Evolutionary conservation across 2,888 invertebrate genomes (phyloP).

Genomic region (Nemapogon koenigi): DNA sequence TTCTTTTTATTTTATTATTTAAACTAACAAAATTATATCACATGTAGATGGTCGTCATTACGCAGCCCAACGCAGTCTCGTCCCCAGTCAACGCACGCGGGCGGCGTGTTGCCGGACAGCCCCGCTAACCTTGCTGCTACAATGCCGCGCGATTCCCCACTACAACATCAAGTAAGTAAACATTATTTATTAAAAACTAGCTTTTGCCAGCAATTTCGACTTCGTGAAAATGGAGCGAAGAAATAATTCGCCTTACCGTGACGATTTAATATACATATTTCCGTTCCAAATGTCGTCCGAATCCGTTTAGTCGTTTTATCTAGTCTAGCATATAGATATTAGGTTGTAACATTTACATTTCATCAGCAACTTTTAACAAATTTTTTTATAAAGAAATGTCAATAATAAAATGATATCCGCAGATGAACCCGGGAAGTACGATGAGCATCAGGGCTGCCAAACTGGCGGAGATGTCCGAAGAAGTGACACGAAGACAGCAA

Average conservation of each 20-base stretch:
- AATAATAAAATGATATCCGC: neutral
- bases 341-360: no score
- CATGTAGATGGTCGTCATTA: slow-evolving; percentile 62
- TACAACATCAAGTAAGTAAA: slow-evolving; percentile 32
- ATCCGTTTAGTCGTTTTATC: no score
- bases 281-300: no score
- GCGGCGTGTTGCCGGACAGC: slow-evolving; percentile 22
- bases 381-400: neutral
- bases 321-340: no score
- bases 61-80: slow-evolving; percentile 63
- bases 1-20: neutral
- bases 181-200: neutral
- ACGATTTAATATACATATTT: neutral
- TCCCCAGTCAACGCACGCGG: slow-evolving; percentile 52
- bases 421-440: slow-evolving; percentile 27
- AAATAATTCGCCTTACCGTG: neutral
- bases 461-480: slow-evolving; percentile 83
- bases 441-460: slow-evolving; percentile 62
- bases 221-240: neutral
- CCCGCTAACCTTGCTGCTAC: slow-evolving; percentile 17
- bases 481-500: slow-evolving; percentile 70
- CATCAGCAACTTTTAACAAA: no score
- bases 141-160: slow-evolving; percentile 28
- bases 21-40: neutral
- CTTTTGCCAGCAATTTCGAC: neutral